These are phyloP conservation scores for Acleris cristana DNA, from an alignment of 2,888 invertebrate species.

Conservation along the genomic window DNA sequence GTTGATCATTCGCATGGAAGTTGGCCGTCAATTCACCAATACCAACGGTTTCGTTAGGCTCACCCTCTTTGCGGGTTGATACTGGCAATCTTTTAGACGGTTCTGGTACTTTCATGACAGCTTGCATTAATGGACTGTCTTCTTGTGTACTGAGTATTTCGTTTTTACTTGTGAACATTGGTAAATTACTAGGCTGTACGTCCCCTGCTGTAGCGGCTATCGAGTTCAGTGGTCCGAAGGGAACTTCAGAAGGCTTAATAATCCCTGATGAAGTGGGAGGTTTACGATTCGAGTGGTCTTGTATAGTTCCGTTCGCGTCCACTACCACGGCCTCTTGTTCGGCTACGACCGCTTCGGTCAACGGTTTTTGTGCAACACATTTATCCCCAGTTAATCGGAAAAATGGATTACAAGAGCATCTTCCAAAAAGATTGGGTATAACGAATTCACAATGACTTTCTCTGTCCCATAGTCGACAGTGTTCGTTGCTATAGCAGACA, in stretches of 20 bases:
- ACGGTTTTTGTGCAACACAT: slow-evolving; percentile 78
- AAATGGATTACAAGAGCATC: slow-evolving; percentile 91
- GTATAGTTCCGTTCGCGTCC: slow-evolving; percentile 50
- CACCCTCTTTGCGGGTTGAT: slow-evolving; percentile 70
- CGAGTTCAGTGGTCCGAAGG: slow-evolving; percentile 53
- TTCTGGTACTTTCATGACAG: slow-evolving; percentile 73
- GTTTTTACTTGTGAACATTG: slow-evolving; percentile 66
- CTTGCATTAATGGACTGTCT: slow-evolving; percentile 74
- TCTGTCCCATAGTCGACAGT: slow-evolving; percentile 92
- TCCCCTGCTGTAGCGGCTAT: slow-evolving; percentile 54
- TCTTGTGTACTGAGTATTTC: slow-evolving; percentile 71
- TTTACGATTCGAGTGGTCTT: slow-evolving; percentile 49
- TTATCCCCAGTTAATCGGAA: slow-evolving; percentile 86
- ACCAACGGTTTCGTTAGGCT: slow-evolving; percentile 70
- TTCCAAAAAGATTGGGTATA: slow-evolving; percentile 94
- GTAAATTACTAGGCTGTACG: slow-evolving; percentile 65
- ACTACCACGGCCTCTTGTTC: slow-evolving; percentile 62
- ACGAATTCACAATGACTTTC: slow-evolving; percentile 95
- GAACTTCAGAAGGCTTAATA: slow-evolving; percentile 51
- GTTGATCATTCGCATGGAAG: slow-evolving; percentile 77
- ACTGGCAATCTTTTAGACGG: slow-evolving; percentile 64
- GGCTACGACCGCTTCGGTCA: slow-evolving; percentile 68
- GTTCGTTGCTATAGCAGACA: slow-evolving; percentile 95
- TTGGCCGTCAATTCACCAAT: slow-evolving; percentile 76
- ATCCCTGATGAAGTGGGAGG: slow-evolving; percentile 54